Percentiles rank a stretch among this genome's conserved stretches.
phyloP scores from a whole-genome alignment of 2,888 invertebrate species.

The Mythimna albipuncta region DNA sequence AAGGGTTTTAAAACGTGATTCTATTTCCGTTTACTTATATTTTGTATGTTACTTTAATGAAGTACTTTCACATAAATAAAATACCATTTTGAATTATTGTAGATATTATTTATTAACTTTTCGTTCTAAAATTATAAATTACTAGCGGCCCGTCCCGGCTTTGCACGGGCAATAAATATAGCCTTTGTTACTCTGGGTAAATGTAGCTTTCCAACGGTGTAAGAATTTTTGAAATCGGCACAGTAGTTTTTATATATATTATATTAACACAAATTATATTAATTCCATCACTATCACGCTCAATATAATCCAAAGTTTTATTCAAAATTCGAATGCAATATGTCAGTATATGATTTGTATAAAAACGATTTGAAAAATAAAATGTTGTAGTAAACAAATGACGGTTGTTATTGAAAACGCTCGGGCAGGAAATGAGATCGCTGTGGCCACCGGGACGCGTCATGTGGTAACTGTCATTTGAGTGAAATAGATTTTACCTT shows the following conservation, averaged over 20 bases:
- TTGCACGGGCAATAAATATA: too few species aligned
- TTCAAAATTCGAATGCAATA: slow-evolving; percentile 37
- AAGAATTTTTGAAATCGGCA: too few species aligned
- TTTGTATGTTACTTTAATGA: background rate
- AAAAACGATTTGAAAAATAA: slow-evolving; percentile 49
- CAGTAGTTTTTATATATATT: too few species aligned
- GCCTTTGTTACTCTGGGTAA: too few species aligned
- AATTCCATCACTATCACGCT: background rate
- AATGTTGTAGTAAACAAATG: slow-evolving; percentile 62
- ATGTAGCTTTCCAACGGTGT: too few species aligned
- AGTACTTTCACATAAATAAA: background rate
- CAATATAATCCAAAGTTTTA: slow-evolving; percentile 4
- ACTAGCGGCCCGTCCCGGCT: too few species aligned
- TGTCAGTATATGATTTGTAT: slow-evolving; percentile 1
- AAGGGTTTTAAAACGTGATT: background rate
- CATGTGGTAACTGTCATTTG: slow-evolving; percentile 42
- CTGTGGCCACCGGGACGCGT: slow-evolving; percentile 54
- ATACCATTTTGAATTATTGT: background rate
- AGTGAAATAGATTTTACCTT: slow-evolving; percentile 19
- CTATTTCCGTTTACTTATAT: background rate
- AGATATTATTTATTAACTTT: background rate
- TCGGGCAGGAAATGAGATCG: slow-evolving; percentile 65
- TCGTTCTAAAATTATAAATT: background rate
- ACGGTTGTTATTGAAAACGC: slow-evolving; percentile 68
- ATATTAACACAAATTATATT: background rate